phyloP scores from a whole-genome alignment of 2,113 vertebrate genomes.

The Gymnorhina tibicen region DNA sequence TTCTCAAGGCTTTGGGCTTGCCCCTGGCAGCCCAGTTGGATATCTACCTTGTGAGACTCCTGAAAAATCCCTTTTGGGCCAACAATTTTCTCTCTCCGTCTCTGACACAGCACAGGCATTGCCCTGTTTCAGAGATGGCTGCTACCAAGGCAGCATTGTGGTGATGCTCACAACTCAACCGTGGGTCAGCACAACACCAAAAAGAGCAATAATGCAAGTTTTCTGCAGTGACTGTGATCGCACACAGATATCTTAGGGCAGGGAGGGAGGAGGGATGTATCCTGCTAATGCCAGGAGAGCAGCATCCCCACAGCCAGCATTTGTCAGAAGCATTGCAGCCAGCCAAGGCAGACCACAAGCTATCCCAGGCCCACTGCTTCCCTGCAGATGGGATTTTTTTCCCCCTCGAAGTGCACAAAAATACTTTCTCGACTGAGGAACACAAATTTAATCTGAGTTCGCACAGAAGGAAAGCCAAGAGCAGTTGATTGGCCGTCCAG shows the following conservation, averaged over 20 bases:
- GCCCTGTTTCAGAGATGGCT: background rate
- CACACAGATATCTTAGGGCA: background rate
- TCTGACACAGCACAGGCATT: background rate
- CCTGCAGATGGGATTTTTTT: background rate
- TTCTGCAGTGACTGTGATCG: accelerated
- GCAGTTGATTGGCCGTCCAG: background rate
- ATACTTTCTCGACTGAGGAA: background rate
- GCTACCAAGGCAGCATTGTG: accelerated
- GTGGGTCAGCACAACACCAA: background rate
- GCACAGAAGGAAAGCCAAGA: background rate
- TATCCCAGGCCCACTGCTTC: background rate
- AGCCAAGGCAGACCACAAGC: background rate
- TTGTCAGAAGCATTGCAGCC: background rate
- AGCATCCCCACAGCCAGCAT: background rate
- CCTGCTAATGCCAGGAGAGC: background rate
- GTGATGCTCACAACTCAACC: background rate
- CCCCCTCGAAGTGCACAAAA: background rate
- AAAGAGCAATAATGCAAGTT: background rate
- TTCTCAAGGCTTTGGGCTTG: background rate
- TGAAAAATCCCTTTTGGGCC: background rate
- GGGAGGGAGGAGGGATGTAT: background rate
- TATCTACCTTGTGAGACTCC: background rate
- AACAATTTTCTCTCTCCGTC: background rate
- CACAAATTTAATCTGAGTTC: background rate
- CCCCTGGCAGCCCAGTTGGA: background rate